Evolutionary conservation across 1,140 invertebrate genomes (phyloP).

Genomic region (Hormaphis cornu): DNA sequence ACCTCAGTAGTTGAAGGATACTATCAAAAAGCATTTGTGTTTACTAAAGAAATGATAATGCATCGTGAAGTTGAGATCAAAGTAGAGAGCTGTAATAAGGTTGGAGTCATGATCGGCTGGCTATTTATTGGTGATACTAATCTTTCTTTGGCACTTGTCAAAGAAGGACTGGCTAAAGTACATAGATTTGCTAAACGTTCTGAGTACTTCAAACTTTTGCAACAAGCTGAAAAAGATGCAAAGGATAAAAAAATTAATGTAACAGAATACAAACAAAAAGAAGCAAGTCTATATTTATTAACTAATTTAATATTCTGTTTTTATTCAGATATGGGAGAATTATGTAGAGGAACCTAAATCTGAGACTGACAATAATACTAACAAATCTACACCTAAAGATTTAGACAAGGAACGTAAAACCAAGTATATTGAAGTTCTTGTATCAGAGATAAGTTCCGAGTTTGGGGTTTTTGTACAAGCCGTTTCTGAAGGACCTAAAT

Average conservation of each 20-base stretch:
- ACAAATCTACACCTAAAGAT: constrained; percentile 48
- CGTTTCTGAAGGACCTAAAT: constrained; percentile 69
- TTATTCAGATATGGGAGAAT: constrained; percentile 63
- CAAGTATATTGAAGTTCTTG: constrained; percentile 77
- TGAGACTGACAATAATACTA: constrained; percentile 45
- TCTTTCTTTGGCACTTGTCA: constrained; percentile 78
- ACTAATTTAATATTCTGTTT: background rate
- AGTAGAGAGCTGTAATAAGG: constrained; percentile 90
- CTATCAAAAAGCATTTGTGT: constrained; percentile 83
- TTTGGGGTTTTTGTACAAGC: constrained; percentile 85
- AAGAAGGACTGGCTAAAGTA: constrained; percentile 83
- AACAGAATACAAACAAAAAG: constrained; percentile 35
- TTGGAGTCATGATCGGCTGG: constrained; percentile 94
- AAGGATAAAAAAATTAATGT: constrained; percentile 69
- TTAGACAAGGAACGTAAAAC: constrained; percentile 63
- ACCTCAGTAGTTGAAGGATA: constrained; percentile 73
- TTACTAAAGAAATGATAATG: constrained; percentile 78
- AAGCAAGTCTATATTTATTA: background rate
- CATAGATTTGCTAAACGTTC: constrained; percentile 86
- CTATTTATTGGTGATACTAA: constrained; percentile 77
- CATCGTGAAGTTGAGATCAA: constrained; percentile 87
- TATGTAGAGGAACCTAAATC: constrained; percentile 62
- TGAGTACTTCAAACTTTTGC: constrained; percentile 63
- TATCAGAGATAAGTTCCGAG: constrained; percentile 76
- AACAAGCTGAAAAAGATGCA: constrained; percentile 82